phyloP scores from a whole-genome alignment of 2,888 invertebrate species.

The Norana najaformis region DNA sequence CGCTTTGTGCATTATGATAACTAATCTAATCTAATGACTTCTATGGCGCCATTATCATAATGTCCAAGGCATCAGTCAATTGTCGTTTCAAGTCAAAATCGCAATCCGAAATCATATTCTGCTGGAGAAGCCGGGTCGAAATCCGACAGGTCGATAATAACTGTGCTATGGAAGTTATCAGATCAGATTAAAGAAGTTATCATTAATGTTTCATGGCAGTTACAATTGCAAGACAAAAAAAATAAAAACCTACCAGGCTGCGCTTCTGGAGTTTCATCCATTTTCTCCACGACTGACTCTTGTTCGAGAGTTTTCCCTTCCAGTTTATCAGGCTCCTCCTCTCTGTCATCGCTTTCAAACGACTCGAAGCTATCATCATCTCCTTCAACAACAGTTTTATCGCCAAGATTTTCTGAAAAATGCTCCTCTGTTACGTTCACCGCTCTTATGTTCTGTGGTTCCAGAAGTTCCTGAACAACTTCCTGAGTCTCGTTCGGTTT shows the following conservation, averaged over 20 bases:
- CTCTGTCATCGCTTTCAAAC: background rate
- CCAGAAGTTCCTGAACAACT: background rate
- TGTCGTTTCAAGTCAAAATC: too few relatives aligned
- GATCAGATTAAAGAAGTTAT: too few relatives aligned
- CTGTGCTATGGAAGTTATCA: too few relatives aligned
- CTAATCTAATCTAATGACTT: too few relatives aligned
- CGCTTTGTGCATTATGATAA: too few relatives aligned
- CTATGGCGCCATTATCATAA: too few relatives aligned
- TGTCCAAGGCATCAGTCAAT: too few relatives aligned
- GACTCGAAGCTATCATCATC: background rate
- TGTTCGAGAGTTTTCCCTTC: background rate
- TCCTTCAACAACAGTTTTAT: background rate
- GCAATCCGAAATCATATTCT: too few relatives aligned
- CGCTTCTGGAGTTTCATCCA: background rate
- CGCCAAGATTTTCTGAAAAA: background rate
- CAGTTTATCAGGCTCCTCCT: background rate
- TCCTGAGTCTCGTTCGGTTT: background rate
- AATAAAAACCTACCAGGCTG: background rate
- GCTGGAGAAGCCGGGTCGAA: too few relatives aligned
- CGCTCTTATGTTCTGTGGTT: background rate
- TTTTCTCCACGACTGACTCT: background rate
- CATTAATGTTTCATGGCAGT: too few relatives aligned
- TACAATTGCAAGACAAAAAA: background rate
- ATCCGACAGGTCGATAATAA: too few relatives aligned
- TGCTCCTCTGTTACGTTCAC: background rate